Conservation (phyloP, 2,888 invertebrate species). For the Drosophila lutescens region DNA sequence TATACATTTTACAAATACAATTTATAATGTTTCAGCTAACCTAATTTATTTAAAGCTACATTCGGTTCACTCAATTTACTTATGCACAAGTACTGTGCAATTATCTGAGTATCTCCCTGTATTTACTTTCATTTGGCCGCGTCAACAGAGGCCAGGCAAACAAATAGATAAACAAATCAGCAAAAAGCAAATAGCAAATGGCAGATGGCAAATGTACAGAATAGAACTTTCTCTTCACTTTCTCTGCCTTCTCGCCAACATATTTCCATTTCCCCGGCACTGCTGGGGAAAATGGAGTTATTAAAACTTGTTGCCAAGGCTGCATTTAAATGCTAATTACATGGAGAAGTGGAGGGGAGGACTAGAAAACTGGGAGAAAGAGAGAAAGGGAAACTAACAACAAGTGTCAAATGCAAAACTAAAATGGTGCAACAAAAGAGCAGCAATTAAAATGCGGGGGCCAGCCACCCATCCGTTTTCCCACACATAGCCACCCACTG, state of each 20-base stretch:
- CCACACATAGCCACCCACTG: background rate
- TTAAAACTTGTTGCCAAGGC: conserved; percentile 59
- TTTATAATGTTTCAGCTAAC: too few relatives aligned
- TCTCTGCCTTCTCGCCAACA: conserved; percentile 4
- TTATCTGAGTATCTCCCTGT: conserved; percentile 39
- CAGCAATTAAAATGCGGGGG: conserved; percentile 41
- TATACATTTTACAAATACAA: too few relatives aligned
- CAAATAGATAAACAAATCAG: conserved; percentile 51
- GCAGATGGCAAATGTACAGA: background rate
- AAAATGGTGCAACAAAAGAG: conserved; percentile 42
- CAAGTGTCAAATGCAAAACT: conserved; percentile 7
- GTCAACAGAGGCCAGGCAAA: conserved; percentile 44
- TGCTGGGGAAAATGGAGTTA: conserved; percentile 53
- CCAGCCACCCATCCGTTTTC: background rate
- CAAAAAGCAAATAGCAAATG: conserved; percentile 32
- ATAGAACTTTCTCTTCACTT: conserved; percentile 4
- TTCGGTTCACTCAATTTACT: background rate
- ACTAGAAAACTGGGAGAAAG: background rate
- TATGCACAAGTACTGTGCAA: conserved; percentile 3
- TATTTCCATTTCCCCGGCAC: conserved; percentile 25
- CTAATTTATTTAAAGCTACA: background rate
- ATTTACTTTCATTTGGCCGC: conserved; percentile 57
- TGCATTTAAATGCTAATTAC: conserved; percentile 67
- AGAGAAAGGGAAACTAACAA: conserved; percentile 10
- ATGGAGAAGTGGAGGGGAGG: background rate